Evolutionary conservation across 2,113 vertebrate species (phyloP).

Genomic region (Stegastes partitus): DNA sequence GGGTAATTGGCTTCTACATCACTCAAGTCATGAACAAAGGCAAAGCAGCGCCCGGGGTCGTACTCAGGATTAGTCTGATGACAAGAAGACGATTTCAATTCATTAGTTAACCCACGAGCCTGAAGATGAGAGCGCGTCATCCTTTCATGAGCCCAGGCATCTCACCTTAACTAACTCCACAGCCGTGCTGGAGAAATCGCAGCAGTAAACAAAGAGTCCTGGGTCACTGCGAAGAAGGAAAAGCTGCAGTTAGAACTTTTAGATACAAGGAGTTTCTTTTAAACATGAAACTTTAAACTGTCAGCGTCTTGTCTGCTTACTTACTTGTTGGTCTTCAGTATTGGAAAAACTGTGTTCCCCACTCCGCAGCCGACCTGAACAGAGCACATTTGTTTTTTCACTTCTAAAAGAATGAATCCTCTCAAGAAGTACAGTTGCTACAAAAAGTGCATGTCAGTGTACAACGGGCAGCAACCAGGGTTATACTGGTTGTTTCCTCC

Average conservation of each 20-base stretch:
- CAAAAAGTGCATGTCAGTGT: no score
- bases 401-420: not conserved
- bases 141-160: not conserved
- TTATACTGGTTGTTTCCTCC: no score
- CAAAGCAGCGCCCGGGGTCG: constrained; percentile 90
- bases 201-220: constrained; percentile 95
- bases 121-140: not conserved
- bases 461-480: no score
- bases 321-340: constrained; percentile 98
- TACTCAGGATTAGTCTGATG: constrained; percentile 90
- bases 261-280: not conserved
- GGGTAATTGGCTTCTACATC: constrained; percentile 87
- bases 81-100: constrained; percentile 21
- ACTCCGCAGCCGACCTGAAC: constrained; percentile 97
- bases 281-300: not conserved
- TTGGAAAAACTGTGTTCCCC: constrained; percentile 97
- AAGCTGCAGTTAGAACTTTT: constrained; percentile 9
- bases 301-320: constrained; percentile 53
- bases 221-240: constrained; percentile 88
- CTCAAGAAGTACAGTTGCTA: not conserved
- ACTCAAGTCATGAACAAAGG: constrained; percentile 94
- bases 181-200: constrained; percentile 94
- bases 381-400: constrained; percentile 19
- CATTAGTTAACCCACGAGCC: not conserved
- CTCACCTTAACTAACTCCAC: constrained; percentile 94